Percentiles rank a stretch among this genome's conserved stretches.
Evolutionary conservation across 2,888 invertebrate species (phyloP).

Genomic region (Melanostoma mellinum): DNA sequence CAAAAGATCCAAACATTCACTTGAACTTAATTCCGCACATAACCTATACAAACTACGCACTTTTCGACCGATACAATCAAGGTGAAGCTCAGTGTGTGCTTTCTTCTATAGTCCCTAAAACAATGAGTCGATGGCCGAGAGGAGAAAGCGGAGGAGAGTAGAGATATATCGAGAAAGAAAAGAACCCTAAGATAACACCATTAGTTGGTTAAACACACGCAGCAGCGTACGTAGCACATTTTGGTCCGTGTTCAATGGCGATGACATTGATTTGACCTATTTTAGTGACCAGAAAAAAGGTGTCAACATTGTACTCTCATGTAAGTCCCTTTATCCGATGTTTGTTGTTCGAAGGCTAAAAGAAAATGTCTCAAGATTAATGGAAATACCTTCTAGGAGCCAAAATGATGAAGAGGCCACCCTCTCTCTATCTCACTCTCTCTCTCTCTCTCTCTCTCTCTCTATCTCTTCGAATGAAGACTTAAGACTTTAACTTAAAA

Average conservation of each 20-base stretch:
- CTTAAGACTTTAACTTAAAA: conserved; percentile 18
- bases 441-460: background rate
- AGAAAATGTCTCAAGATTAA: conserved; percentile 34
- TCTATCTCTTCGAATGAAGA: conserved; percentile 15
- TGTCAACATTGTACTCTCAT: conserved; percentile 33
- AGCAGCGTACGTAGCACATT: conserved; percentile 13
- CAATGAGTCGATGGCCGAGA: conserved; percentile 12
- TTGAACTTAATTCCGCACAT: conserved; percentile 43
- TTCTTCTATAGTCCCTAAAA: conserved; percentile 29
- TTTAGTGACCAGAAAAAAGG: conserved; percentile 33
- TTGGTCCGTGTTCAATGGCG: conserved; percentile 34
- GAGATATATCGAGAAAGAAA: background rate
- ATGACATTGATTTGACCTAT: conserved; percentile 66
- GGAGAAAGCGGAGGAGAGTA: background rate
- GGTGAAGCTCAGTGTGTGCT: conserved; percentile 24
- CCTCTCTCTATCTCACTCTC: background rate
- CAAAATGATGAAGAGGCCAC: conserved; percentile 8
- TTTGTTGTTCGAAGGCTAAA: conserved; percentile 47
- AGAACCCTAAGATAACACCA: conserved; percentile 64
- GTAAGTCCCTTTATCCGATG: conserved; percentile 60
- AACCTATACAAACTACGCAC: conserved; percentile 8
- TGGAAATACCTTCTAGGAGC: conserved; percentile 28
- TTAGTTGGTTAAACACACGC: conserved; percentile 66
- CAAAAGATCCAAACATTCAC: conserved; percentile 38
- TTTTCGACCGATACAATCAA: conserved; percentile 44